A percentile compares a stretch with the other conserved stretches of the same genome.
Conservation (phyloP, 2,797 vertebrate genomes). For the Tokudaia tokunoshimensis region DNA sequence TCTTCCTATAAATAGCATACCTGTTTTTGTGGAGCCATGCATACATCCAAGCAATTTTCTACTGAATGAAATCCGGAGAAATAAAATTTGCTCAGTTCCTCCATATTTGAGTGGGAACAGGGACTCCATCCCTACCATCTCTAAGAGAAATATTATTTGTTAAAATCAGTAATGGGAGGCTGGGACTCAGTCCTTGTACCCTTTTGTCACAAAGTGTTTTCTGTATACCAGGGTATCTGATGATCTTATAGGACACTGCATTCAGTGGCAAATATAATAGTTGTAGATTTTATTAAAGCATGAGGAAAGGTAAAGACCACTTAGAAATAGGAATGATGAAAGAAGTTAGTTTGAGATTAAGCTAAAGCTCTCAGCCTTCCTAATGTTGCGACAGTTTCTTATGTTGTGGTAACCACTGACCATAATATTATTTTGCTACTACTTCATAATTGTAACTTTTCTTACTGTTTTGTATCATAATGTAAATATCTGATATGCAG, state of each 20-base stretch:
- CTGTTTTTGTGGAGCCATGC: background rate
- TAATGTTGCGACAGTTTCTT: background rate
- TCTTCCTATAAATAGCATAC: background rate
- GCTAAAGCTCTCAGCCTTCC: background rate
- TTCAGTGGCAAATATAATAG: background rate
- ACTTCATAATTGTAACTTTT: background rate
- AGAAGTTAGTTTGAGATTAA: background rate
- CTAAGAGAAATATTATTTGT: background rate
- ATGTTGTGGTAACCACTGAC: background rate
- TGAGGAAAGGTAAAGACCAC: background rate
- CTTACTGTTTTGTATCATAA: background rate
- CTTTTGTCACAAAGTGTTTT: background rate
- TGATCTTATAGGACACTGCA: background rate
- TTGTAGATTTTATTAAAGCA: background rate
- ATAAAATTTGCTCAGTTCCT: background rate
- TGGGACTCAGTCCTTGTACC: background rate
- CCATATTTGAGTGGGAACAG: background rate
- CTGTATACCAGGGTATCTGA: background rate
- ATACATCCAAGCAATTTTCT: background rate
- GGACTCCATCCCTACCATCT: background rate
- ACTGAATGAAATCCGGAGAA: background rate
- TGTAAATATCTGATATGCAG: background rate
- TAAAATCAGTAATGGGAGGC: background rate
- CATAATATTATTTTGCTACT: background rate
- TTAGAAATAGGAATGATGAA: background rate